A percentile compares a stretch with the other conserved stretches of the same genome.
Conservation (phyloP, 1,140 invertebrate species). For the Tachypleus tridentatus region DNA sequence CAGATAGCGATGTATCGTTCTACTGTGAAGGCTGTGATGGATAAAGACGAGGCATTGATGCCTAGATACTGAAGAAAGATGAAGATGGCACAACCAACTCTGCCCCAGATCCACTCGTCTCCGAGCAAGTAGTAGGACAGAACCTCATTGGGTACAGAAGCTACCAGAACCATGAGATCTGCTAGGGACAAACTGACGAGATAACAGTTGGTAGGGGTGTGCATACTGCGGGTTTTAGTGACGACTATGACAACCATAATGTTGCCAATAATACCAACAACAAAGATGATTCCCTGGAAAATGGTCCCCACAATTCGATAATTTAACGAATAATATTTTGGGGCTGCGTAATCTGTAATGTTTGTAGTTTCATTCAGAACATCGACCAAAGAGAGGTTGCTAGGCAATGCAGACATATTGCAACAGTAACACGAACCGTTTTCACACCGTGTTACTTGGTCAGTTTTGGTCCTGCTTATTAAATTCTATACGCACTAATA, state of each 20-base stretch:
- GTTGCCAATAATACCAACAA: slow-evolving; percentile 45
- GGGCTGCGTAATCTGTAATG: too few relatives aligned
- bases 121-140: slow-evolving; percentile 43
- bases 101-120: slow-evolving; percentile 47
- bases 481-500: too few relatives aligned
- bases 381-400: too few relatives aligned
- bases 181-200: slow-evolving; percentile 46
- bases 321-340: slow-evolving; percentile 31
- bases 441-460: too few relatives aligned
- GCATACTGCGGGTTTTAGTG: slow-evolving; percentile 37
- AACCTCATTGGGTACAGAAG: slow-evolving; percentile 46
- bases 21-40: slow-evolving; percentile 53
- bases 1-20: slow-evolving; percentile 49
- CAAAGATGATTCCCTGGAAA: slow-evolving; percentile 43
- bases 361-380: too few relatives aligned
- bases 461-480: too few relatives aligned
- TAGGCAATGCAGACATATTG: too few relatives aligned
- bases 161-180: slow-evolving; percentile 45
- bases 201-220: slow-evolving; percentile 50
- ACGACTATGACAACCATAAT: slow-evolving; percentile 43
- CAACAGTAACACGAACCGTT: too few relatives aligned
- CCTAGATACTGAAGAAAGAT: slow-evolving; percentile 54
- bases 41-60: slow-evolving; percentile 52
- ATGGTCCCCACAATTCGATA: slow-evolving; percentile 44
- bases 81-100: slow-evolving; percentile 44